Evolutionary conservation across 1,140 invertebrate genomes (phyloP).

Genomic region (Sycophila sp.): DNA sequence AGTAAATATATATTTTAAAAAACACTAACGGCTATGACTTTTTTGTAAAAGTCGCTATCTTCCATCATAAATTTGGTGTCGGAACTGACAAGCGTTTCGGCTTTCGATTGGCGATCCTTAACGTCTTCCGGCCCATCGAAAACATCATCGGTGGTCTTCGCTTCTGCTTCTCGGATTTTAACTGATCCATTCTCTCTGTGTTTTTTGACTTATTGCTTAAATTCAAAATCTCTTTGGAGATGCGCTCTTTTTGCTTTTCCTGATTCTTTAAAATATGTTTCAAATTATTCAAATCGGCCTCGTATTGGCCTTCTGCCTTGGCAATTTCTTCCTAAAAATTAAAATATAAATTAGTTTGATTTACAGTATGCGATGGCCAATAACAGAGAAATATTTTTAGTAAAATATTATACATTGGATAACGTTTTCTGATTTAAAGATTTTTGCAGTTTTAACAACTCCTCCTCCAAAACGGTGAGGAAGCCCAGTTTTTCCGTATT

Average conservation of each 20-base stretch:
- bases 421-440: slow-evolving; percentile 50
- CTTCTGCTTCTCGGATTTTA: not conserved
- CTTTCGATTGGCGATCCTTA: not conserved
- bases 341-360: slow-evolving; percentile 5
- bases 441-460: slow-evolving; percentile 65
- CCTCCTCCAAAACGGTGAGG: slow-evolving; percentile 67
- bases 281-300: slow-evolving; percentile 44
- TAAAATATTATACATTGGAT: slow-evolving; percentile 16
- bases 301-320: slow-evolving; percentile 44
- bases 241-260: slow-evolving; percentile 47
- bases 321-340: slow-evolving; percentile 47
- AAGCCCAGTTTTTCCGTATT: slow-evolving; percentile 71
- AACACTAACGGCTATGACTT: slow-evolving; percentile 12
- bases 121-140: not conserved
- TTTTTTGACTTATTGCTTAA: slow-evolving; percentile 37
- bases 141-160: not conserved
- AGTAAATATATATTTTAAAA: not conserved
- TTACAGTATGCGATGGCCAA: not conserved
- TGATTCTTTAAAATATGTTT: slow-evolving; percentile 50
- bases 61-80: not conserved
- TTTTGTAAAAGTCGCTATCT: not conserved
- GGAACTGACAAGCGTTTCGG: not conserved
- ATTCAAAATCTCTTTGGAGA: slow-evolving; percentile 51
- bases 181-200: not conserved
- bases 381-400: not conserved